Conservation (phyloP, 2,797 vertebrate genomes). For the Strix occidentalis region DNA sequence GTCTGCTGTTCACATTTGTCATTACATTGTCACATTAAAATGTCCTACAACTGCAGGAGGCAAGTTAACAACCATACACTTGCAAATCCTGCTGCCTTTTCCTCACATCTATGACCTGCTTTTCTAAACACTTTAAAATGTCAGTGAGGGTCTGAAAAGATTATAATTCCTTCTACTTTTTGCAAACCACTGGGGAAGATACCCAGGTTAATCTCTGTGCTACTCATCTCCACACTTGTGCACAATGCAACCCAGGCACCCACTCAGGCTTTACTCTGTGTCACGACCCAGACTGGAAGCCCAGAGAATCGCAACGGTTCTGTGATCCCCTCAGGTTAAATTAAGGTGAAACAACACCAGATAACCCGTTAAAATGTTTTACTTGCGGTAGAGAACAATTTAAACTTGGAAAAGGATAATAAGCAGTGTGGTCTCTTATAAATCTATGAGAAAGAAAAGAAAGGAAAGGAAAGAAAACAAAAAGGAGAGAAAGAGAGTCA, state of each 20-base stretch:
- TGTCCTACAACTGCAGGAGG: rapidly evolving
- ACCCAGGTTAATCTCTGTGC: not conserved
- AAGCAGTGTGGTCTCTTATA: too few relatives aligned
- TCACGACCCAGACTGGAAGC: too few relatives aligned
- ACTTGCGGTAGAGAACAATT: too few relatives aligned
- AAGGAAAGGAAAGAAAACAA: too few relatives aligned
- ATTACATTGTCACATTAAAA: not conserved
- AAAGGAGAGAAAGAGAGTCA: too few relatives aligned
- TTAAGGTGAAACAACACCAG: too few relatives aligned
- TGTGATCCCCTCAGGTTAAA: too few relatives aligned
- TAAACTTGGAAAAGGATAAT: too few relatives aligned
- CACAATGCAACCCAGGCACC: not conserved
- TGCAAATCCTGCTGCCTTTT: not conserved
- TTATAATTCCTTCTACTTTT: not conserved
- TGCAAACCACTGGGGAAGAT: not conserved
- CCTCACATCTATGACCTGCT: not conserved
- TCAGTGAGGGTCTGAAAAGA: not conserved
- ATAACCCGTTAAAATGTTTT: too few relatives aligned
- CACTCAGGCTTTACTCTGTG: not conserved
- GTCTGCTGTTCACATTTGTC: not conserved
- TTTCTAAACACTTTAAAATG: not conserved
- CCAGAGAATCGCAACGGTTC: too few relatives aligned
- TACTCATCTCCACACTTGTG: not conserved
- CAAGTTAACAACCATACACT: not conserved
- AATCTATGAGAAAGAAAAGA: too few relatives aligned